These are phyloP conservation scores for Scaptomyza pallida DNA, from an alignment of 1,140 invertebrate species.

Conservation along the genomic window DNA sequence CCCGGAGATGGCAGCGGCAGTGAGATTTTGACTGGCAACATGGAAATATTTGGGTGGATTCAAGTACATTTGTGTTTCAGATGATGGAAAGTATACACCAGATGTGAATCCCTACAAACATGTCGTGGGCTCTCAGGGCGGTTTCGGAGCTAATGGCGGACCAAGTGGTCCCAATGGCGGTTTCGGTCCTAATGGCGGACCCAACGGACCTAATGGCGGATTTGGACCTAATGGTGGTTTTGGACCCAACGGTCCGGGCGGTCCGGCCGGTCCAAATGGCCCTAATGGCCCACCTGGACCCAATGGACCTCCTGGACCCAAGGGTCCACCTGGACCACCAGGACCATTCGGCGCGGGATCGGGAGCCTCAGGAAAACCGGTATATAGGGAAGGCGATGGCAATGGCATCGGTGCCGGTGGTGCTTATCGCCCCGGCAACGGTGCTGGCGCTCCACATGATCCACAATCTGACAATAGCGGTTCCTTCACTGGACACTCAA, in stretches of 20 bases:
- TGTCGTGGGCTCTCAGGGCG: slow-evolving; percentile 53
- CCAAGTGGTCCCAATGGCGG: slow-evolving; percentile 41
- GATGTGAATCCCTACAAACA: slow-evolving; percentile 64
- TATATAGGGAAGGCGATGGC: slow-evolving; percentile 60
- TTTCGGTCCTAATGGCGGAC: slow-evolving; percentile 56
- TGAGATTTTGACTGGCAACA: slow-evolving; percentile 46
- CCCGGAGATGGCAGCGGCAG: slow-evolving; percentile 61
- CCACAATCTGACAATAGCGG: slow-evolving; percentile 47
- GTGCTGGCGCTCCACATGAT: slow-evolving; percentile 28
- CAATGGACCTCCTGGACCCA: slow-evolving; percentile 66
- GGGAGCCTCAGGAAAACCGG: slow-evolving; percentile 80
- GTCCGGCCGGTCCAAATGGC: slow-evolving; percentile 58
- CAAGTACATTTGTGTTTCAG: slow-evolving; percentile 78
- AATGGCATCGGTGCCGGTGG: slow-evolving; percentile 45
- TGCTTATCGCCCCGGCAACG: slow-evolving; percentile 17
- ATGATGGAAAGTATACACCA: slow-evolving; percentile 65
- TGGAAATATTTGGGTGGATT: slow-evolving; percentile 26
- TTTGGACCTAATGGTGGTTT: slow-evolving; percentile 67
- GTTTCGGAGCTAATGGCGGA: slow-evolving; percentile 32
- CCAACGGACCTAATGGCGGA: slow-evolving; percentile 62
- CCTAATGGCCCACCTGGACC: slow-evolving; percentile 61
- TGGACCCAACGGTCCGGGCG: slow-evolving; percentile 58
- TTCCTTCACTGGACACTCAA: slow-evolving; percentile 54
- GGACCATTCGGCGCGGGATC: slow-evolving; percentile 61
- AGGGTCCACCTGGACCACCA: slow-evolving; percentile 35